Base-by-base conservation (phyloP, 2,797 vertebrate species). In the Aulostomus chinensis region DNA sequence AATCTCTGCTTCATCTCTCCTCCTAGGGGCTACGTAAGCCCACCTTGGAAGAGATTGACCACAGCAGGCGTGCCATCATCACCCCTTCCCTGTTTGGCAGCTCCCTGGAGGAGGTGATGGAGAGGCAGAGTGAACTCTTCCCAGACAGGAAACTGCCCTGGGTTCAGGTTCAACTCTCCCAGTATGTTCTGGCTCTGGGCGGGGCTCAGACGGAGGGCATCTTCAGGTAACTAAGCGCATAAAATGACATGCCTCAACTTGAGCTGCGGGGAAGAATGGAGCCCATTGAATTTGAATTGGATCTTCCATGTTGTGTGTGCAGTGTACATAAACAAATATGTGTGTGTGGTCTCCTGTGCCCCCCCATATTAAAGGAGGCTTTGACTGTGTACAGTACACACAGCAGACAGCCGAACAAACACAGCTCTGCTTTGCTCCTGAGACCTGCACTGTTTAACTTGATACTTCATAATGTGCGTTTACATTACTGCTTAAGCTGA, bases 131-230 rank as follows among this genome's bases (percentile, higher is more conserved):
- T 5, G 90, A 94, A 48, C 86, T 91, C 35, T 95, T 92, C 78
- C 95, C 95, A 0, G 90, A 92, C 47, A 90, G 91, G 57, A 93
- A 91, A 51, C 85, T 96, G 68, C 95, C 95, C 17, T 96, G 95
- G 95, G 94, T 95, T 58, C 95, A 96, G 78, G 94, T 94, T 4
- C 94, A 95, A 85, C 92, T 96, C 0, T 95, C 95, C 0, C 93
- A 94, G 85, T 94, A 94, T 14, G 93, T 96, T 34, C 84, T 96
- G 56, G 91, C 90, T 32, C 80, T 96, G 67, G 93, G 92, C 4
- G 95, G 95, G 37, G 92, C 94, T 48, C 93, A 93, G 73, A 93
- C 94, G 0, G 95, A 96, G 78, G 95, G 95, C 41, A 96, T 96
- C 86, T 96, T 96, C 89, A 94, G 95, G 95, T 96, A 76, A 88